Conservation (phyloP, 2,113 vertebrate genomes). For the Chaetodon auriga region DNA sequence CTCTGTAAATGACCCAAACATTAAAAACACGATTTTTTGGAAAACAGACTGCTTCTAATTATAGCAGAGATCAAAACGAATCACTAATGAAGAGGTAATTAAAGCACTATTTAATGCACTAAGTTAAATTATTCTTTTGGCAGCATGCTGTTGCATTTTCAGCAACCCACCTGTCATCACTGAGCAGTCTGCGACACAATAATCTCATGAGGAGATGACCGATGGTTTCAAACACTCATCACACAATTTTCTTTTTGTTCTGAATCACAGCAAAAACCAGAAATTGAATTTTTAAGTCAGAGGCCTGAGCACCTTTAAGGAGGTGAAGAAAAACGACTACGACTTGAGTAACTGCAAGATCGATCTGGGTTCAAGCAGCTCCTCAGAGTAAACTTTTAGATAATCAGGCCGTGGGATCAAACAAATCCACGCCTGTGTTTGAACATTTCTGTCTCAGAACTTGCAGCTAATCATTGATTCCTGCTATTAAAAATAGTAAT, state of each 20-base stretch:
- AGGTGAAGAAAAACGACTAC: conserved; percentile 21
- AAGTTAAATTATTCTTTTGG: neutral
- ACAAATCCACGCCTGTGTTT: neutral
- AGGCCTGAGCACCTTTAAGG: neutral
- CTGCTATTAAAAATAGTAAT: neutral
- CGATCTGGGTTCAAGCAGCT: neutral
- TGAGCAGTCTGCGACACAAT: neutral
- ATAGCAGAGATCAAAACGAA: conserved; percentile 4
- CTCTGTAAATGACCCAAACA: neutral
- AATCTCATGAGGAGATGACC: neutral
- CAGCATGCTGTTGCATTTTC: neutral
- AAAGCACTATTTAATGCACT: neutral
- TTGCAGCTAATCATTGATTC: neutral
- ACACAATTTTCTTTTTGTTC: neutral
- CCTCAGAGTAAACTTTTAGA: conserved; percentile 7
- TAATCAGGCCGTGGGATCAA: neutral
- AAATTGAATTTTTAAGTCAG: neutral
- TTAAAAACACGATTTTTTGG: neutral
- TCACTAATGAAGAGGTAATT: conserved; percentile 1
- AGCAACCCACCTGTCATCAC: neutral
- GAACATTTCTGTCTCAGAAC: neutral
- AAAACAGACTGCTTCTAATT: neutral
- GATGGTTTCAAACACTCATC: neutral
- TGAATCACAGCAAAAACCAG: neutral
- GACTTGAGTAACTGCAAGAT: conserved; percentile 12